Percentiles rank a stretch among this genome's conserved stretches.
Evolutionary conservation across 2,797 vertebrate species (phyloP).

Genomic region (Oryzias sinensis): DNA sequence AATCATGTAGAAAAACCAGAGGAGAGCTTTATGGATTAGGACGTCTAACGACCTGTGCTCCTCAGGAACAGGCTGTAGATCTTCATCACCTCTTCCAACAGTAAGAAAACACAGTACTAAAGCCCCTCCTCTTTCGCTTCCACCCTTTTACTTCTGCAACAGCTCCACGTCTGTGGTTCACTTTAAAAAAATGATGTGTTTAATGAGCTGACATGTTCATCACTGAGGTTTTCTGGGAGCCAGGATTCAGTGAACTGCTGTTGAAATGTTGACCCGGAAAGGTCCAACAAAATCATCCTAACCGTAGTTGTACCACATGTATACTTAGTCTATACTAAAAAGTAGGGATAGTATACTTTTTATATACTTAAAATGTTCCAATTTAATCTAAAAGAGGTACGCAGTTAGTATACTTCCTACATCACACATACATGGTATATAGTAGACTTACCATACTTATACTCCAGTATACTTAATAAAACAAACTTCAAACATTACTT

Average conservation of each 20-base stretch:
- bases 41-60: no score
- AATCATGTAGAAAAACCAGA: not conserved
- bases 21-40: not conserved
- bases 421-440: no score
- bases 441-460: no score
- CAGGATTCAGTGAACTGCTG: not conserved
- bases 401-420: not conserved
- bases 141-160: conserved; percentile 2
- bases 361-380: not conserved
- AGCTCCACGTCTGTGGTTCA: conserved; percentile 10
- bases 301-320: not conserved
- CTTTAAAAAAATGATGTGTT: not conserved
- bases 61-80: conserved; percentile 3
- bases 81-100: conserved; percentile 25
- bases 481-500: no score
- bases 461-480: no score
- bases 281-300: not conserved
- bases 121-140: conserved; percentile 8
- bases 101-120: conserved; percentile 28
- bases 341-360: not conserved
- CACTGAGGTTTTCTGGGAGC: not conserved
- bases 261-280: not conserved
- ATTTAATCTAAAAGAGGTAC: not conserved
- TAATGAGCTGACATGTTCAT: conserved; percentile 17
- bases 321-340: not conserved